These are phyloP conservation scores for Gymnoscopelus microlampas DNA, from an alignment of 2,797 vertebrate species.

Conservation along the genomic window DNA sequence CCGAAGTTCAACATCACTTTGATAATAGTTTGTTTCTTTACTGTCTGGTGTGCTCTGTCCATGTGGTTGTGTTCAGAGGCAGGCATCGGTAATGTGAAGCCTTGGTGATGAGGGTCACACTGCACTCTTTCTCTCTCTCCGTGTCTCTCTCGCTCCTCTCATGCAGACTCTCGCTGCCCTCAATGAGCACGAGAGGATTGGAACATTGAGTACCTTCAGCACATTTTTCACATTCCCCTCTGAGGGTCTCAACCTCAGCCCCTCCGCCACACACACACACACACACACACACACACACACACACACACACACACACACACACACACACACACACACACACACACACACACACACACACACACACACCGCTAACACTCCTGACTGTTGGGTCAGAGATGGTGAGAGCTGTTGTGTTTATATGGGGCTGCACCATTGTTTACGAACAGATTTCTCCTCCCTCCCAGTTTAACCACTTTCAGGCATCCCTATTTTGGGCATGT, in stretches of 20 bases:
- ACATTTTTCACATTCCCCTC: slow-evolving; percentile 80
- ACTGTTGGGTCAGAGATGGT: slow-evolving; percentile 21
- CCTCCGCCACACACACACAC: slow-evolving; percentile 18
- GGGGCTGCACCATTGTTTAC: slow-evolving; percentile 19
- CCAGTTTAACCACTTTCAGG: background rate
- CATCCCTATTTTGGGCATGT: too few relatives aligned
- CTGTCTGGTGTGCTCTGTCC: background rate
- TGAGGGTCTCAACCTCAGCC: slow-evolving; percentile 70
- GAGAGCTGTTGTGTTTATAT: slow-evolving; percentile 23
- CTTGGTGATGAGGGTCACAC: slow-evolving; percentile 48
- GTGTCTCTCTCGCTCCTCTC: slow-evolving; percentile 25
- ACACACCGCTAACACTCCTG: slow-evolving; percentile 25
- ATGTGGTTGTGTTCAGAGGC: background rate
- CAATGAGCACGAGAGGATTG: slow-evolving; percentile 55
- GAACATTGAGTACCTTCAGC: slow-evolving; percentile 78
- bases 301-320: slow-evolving; percentile 5
- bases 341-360: slow-evolving; percentile 16
- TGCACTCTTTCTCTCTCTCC: slow-evolving; percentile 18
- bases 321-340: slow-evolving; percentile 16
- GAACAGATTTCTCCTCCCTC: background rate
- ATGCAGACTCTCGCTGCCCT: slow-evolving; percentile 47
- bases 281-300: slow-evolving; percentile 20
- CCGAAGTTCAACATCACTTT: too few relatives aligned
- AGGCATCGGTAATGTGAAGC: slow-evolving; percentile 44
- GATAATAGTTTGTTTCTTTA: too few relatives aligned